Base-by-base conservation (phyloP, 2,113 vertebrate genomes). In the Rostratula benghalensis region DNA sequence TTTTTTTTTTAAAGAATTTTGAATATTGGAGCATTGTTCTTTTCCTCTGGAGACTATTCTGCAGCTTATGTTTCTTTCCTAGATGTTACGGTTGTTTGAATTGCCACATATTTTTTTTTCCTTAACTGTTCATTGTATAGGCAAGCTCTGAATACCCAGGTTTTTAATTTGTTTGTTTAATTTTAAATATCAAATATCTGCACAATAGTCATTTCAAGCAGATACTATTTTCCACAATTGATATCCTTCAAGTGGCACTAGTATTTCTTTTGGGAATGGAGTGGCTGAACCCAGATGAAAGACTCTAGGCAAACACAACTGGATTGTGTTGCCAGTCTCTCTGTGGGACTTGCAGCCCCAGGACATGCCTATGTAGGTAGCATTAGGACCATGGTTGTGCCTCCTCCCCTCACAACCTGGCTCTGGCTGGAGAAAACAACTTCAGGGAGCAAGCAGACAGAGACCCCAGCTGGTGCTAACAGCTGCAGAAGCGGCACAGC, bases 351-450 rank as follows among this genome's bases (percentile, higher is more conserved):
- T 6, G 3, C 39, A 28, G 35, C 39, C 23, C 20, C 35, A 6
- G 57, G 51, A 30, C 3, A 1, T 4, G 57, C 6, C 35, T 50
- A 2, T 0, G 0, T 3, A 5, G 60, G 39, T 5, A n/a, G 35
- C 59, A 16, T 33, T n/a, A 23, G 67, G 70, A 53, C 16, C 59
- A 2, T 10, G 74, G 50, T 11, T 45, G 51, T 27, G 85, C 57
- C 51, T 33, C 4, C 31, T 63, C n/a, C 33, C 3, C 3, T 43
- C 16, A 4, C 33, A 75, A 13, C 33, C 67, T 60, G 75, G 18
- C 61, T 84, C 8, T 41, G 50, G 70, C 59, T 45, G 23, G 54
- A 20, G 39, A 78, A 65, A 33, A 1, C 54, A 57, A 1, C 73
- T 59, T 68, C 7, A 19, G 64, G 69, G 28, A 75, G 51, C 11